Base-by-base conservation (phyloP, 1,140 invertebrate species). In the Penaeus chinensis region DNA sequence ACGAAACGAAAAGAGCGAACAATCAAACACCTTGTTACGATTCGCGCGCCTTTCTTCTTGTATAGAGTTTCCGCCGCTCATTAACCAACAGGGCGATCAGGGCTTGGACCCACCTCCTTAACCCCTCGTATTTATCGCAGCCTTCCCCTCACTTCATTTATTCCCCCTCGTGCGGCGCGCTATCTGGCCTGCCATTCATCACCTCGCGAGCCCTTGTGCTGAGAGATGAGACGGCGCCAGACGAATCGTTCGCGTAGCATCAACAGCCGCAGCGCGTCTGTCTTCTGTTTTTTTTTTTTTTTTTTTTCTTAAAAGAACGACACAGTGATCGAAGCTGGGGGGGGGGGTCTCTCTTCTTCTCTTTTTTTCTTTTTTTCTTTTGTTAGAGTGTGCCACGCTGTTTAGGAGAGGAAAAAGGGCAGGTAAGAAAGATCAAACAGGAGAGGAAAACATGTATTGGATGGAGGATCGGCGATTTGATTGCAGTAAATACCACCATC, bases 401-500 rank as follows among this genome's bases (percentile, higher is more conserved):
- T 47, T 47, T 32, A 47, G 4, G 47, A 4, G 47, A 4, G 7
- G 11, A 47, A 47, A 47, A 47, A 47, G 11, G 47, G 11, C 47
- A 47, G 4, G 47, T 13, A 13, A 47, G 69, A n/a, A 74, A n/a
- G 69, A 37, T 37, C 13, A 32, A 74, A 74, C 32, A 32, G n/a
- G 37, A 74, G 42, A 22, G 42, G 37, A 37, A 78, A 78, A 78
- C 76, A n/a, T 37, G 42, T 47, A 18, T 37, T 47, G 20, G 42
- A 78, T 47, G 42, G 42, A 78, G 47, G 42, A 60, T 60, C 76
- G 42, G 63, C 66, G 7, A 84, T 61, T 60, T 18, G 82, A 20
- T 61, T 32, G 54, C 65, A 32, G 24, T 84, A 84, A 84, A 71
- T 84, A 84, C 69, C 42, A 47, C 69, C 66, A 84, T 84, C 82